Conservation (phyloP, 2,797 vertebrate species). For the Pipistrellus kuhlii region DNA sequence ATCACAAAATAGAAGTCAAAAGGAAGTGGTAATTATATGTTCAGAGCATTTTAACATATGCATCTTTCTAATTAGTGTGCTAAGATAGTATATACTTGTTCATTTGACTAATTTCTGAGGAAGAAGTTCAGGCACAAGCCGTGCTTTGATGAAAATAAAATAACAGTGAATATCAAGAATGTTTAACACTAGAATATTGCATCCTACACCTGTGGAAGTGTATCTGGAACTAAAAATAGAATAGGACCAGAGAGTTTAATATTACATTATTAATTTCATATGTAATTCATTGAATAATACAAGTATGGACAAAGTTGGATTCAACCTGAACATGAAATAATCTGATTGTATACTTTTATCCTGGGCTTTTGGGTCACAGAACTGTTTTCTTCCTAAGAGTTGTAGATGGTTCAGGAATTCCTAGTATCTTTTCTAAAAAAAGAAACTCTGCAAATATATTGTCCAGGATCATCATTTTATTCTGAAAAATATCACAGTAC, state of each 20-base stretch:
- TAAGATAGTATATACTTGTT: not conserved
- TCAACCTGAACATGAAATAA: not conserved
- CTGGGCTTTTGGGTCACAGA: not conserved
- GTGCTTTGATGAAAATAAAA: constrained; percentile 40
- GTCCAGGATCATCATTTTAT: not conserved
- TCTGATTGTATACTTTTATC: not conserved
- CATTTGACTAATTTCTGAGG: constrained; percentile 6
- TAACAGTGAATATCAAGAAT: not conserved
- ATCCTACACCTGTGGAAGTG: not conserved
- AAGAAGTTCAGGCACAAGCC: not conserved
- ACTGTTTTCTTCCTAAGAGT: not conserved
- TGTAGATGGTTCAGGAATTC: not conserved
- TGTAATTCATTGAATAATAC: constrained; percentile 12
- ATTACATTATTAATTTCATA: constrained; percentile 19
- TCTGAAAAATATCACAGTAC: not conserved
- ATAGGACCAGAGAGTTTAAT: not conserved
- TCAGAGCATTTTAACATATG: not conserved
- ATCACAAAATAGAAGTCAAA: not conserved
- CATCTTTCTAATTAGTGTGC: not conserved
- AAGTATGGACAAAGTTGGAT: not conserved
- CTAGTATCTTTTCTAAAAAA: not conserved
- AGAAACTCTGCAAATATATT: not conserved
- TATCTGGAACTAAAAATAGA: constrained; percentile 43
- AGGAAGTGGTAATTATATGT: not conserved
- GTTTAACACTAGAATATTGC: not conserved